Evolutionary conservation across 2,888 invertebrate genomes (phyloP).

Genomic region (Eupithecia vulgata): DNA sequence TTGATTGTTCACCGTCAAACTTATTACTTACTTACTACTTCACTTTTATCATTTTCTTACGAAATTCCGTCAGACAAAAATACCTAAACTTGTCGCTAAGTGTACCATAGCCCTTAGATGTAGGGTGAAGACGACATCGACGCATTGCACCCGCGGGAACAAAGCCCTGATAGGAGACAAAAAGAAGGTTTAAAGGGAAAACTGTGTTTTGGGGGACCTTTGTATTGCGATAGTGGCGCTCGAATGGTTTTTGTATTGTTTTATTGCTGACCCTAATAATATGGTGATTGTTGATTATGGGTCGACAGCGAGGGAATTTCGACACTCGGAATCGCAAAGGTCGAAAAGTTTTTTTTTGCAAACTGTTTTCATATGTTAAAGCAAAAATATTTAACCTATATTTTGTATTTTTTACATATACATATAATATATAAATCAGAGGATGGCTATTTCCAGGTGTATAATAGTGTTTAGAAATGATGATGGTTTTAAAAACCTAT

Average conservation of each 20-base stretch:
- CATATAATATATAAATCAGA: no score
- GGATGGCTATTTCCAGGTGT: no score
- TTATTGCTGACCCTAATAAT: conserved; percentile 36
- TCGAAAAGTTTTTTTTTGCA: not conserved
- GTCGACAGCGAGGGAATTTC: conserved; percentile 5
- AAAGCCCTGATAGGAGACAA: conserved; percentile 59
- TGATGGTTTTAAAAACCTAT: not conserved
- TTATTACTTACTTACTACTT: not conserved
- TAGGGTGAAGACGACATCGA: conserved; percentile 60
- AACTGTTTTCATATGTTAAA: not conserved
- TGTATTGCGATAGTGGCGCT: conserved; percentile 30
- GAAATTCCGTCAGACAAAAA: not conserved
- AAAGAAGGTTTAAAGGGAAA: conserved; percentile 68
- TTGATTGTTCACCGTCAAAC: not conserved
- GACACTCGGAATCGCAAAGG: not conserved
- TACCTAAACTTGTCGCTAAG: not conserved
- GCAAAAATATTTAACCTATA: not conserved
- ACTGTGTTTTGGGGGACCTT: conserved; percentile 52
- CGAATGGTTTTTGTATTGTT: conserved; percentile 36
- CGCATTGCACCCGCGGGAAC: conserved; percentile 80
- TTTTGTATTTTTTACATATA: no score
- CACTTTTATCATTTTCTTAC: not conserved
- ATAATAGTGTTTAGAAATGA: not conserved
- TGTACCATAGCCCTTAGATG: not conserved
- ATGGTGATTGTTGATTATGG: conserved; percentile 29